Percentiles rank a stretch among this genome's conserved stretches.
Conservation (phyloP, 2,797 vertebrate genomes). For the Tangara arthus region DNA sequence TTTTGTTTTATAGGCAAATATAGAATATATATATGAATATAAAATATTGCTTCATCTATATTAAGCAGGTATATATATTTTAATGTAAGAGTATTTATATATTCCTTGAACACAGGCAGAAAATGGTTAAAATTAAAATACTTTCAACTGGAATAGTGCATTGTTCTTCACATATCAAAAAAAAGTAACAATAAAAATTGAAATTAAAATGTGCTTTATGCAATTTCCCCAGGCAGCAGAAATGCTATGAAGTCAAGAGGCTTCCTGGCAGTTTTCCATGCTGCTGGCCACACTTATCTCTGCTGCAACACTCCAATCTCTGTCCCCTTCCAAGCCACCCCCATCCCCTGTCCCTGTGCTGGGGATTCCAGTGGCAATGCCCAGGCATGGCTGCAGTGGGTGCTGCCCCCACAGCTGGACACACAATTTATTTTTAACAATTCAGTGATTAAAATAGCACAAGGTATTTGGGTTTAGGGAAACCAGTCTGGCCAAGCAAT, state of each 20-base stretch:
- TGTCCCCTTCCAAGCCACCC: fast-evolving
- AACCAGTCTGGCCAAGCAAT: background rate
- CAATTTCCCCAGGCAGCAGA: background rate
- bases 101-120: background rate
- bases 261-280: background rate
- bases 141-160: fast-evolving
- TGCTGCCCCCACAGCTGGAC: background rate
- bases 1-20: background rate
- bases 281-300: background rate
- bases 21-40: background rate
- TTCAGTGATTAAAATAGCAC: background rate
- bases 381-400: background rate
- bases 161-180: background rate
- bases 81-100: background rate
- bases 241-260: background rate
- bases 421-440: background rate
- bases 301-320: fast-evolving
- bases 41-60: background rate
- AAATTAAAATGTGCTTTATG: background rate
- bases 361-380: background rate
- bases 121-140: background rate
- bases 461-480: background rate
- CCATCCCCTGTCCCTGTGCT: fast-evolving
- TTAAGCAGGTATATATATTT: background rate
- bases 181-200: background rate